Percentiles rank a stretch among this genome's conserved stretches.
phyloP scores from a whole-genome alignment of 2,797 vertebrate genomes.

The Cheirogaleus major region DNA sequence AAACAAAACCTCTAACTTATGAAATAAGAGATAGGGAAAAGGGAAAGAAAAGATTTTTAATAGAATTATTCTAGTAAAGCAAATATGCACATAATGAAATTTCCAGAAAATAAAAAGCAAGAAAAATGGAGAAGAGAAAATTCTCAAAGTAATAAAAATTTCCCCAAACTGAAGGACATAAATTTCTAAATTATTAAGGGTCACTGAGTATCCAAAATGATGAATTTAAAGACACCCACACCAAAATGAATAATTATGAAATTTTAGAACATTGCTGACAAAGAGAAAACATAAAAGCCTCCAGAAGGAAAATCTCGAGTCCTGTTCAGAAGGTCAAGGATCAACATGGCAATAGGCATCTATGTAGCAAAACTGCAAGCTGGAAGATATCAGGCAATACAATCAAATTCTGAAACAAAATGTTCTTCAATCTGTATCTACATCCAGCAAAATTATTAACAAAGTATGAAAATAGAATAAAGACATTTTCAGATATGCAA shows the following conservation, averaged over 20 bases:
- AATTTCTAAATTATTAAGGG: not conserved
- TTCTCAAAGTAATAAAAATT: not conserved
- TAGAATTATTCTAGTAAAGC: not conserved
- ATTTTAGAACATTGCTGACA: not conserved
- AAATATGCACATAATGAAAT: not conserved
- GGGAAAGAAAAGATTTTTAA: not conserved
- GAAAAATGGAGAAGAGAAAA: not conserved
- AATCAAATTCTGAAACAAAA: not conserved
- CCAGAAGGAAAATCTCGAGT: not conserved
- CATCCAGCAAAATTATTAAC: not conserved
- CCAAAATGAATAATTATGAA: not conserved
- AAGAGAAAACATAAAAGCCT: not conserved
- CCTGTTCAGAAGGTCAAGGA: not conserved
- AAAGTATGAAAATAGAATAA: not conserved
- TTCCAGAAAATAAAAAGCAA: not conserved
- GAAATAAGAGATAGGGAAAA: not conserved
- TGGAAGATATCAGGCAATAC: not conserved
- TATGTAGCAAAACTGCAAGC: not conserved
- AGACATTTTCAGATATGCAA: not conserved
- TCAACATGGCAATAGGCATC: not conserved
- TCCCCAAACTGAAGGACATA: not conserved
- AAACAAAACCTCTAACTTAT: not conserved
- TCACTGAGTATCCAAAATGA: not conserved
- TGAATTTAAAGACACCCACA: not conserved
- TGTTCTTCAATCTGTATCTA: not conserved